These are phyloP conservation scores for Alsophila aescularia DNA, from an alignment of 2,888 invertebrate species.

Conservation along the genomic window DNA sequence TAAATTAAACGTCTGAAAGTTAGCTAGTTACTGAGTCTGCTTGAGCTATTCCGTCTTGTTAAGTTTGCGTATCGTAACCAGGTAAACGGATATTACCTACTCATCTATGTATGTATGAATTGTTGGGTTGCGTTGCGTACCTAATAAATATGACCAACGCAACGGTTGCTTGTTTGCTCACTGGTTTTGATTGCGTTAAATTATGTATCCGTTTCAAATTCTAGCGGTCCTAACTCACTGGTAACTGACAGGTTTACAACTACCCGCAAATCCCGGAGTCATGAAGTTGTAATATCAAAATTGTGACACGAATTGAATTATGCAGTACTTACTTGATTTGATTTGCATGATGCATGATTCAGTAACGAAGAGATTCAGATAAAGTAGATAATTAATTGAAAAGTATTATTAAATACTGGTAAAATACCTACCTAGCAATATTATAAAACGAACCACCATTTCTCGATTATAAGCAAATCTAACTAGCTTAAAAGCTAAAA, in stretches of 20 bases:
- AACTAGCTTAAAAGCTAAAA: too few species aligned
- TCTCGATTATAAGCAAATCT: too few species aligned
- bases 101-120: constrained; percentile 49
- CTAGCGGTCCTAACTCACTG: constrained; percentile 35
- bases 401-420: too few species aligned
- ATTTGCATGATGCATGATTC: too few species aligned
- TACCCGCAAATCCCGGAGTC: constrained; percentile 31
- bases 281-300: constrained; percentile 24
- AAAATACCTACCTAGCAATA: too few species aligned
- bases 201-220: constrained; percentile 39
- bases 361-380: too few species aligned
- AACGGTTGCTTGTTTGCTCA: constrained; percentile 27
- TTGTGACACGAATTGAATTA: constrained; percentile 24
- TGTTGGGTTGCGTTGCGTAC: constrained; percentile 40
- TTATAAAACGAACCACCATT: too few species aligned
- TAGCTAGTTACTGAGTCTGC: constrained; percentile 64
- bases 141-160: constrained; percentile 41
- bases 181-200: constrained; percentile 35
- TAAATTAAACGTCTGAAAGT: constrained; percentile 75
- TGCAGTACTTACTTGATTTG: neutral
- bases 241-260: constrained; percentile 38
- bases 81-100: constrained; percentile 43
- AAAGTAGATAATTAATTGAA: too few species aligned
- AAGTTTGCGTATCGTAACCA: constrained; percentile 57
- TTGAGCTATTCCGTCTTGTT: constrained; percentile 64